Conservation (phyloP, 2,888 invertebrate genomes). For the Heteromyza rotundicornis region DNA sequence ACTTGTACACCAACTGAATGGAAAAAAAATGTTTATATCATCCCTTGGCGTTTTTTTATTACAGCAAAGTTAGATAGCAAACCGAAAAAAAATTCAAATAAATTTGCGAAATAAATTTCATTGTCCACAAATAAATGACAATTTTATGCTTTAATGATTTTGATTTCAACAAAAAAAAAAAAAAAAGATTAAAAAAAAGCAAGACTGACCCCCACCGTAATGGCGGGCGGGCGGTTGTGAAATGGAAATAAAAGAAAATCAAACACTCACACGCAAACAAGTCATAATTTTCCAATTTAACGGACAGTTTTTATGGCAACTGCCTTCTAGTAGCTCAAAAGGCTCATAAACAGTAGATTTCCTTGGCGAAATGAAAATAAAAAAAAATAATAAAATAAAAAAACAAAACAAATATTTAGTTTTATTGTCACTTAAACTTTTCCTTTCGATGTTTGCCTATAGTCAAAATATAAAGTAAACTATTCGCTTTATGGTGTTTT, state of each 20-base stretch:
- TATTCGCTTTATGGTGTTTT: not conserved
- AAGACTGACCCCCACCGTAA: not conserved
- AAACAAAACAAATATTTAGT: not conserved
- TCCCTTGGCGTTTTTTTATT: not conserved
- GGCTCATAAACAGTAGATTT: too few species aligned
- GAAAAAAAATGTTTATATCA: not conserved
- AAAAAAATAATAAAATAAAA: too few species aligned
- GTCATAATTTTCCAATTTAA: not conserved
- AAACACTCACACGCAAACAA: not conserved
- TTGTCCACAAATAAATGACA: constrained; percentile 25
- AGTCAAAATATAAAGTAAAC: not conserved
- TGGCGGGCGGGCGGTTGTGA: not conserved
- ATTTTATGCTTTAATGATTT: constrained; percentile 33
- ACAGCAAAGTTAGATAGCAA: not conserved
- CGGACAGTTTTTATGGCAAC: too few species aligned
- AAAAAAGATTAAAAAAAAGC: not conserved
- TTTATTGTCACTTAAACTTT: not conserved
- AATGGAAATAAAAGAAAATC: not conserved
- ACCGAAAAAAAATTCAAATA: not conserved
- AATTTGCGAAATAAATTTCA: constrained; percentile 15
- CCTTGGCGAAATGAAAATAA: too few species aligned
- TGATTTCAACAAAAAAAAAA: not conserved
- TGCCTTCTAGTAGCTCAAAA: too few species aligned
- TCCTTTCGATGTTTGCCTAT: not conserved
- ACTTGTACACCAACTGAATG: not conserved